Percentiles rank a stretch among this genome's conserved stretches.
Conservation (phyloP, 2,113 vertebrate genomes). For the Apodemus sylvaticus region DNA sequence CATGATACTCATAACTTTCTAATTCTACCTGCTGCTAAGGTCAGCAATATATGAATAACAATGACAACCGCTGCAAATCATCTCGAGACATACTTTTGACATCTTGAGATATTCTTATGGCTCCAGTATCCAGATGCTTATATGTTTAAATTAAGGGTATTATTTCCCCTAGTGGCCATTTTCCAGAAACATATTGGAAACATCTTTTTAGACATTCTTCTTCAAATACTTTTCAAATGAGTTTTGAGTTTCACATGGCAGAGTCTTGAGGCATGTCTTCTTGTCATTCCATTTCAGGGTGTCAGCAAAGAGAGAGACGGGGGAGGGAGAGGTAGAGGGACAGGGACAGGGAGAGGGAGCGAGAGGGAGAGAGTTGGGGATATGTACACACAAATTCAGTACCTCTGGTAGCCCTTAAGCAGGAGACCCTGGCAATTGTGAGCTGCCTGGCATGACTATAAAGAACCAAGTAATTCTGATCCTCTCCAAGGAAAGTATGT, state of each 20-base stretch:
- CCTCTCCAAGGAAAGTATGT: neutral
- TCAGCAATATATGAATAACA: neutral
- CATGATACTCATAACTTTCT: neutral
- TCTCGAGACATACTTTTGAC: neutral
- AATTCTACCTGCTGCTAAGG: neutral
- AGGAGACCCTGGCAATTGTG: neutral
- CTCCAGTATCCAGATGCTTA: neutral
- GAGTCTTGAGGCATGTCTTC: neutral
- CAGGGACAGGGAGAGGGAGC: too few species aligned
- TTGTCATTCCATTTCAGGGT: too few species aligned
- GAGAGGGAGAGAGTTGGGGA: neutral
- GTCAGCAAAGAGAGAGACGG: neutral
- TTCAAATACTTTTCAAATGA: neutral
- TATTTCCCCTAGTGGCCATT: neutral
- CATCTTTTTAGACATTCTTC: too few species aligned
- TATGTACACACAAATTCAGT: neutral
- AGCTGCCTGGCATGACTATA: neutral
- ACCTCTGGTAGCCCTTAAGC: neutral
- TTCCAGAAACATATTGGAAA: neutral
- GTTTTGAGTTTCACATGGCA: neutral
- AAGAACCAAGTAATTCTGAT: neutral
- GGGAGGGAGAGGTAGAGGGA: neutral
- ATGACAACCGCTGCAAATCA: neutral
- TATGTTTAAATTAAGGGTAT: neutral
- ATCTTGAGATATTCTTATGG: neutral